Base-by-base conservation (phyloP, 2,797 vertebrate genomes). In the Muraenolepis orangiensis region DNA sequence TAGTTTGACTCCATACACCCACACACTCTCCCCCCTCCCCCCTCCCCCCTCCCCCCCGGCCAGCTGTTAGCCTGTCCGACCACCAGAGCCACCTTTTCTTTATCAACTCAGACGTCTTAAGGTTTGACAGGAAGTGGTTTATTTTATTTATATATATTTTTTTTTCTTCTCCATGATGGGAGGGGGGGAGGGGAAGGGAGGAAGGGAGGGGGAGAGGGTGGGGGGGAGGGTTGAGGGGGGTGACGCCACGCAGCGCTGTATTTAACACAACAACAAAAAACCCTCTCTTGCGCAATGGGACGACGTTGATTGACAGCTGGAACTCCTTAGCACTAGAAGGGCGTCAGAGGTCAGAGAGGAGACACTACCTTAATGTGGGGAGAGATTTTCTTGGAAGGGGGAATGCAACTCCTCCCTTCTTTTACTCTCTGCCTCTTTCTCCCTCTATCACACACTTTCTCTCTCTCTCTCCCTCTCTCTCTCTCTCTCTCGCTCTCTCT, bases 221-320 rank as follows among this genome's bases (percentile, higher is more conserved):
- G n/a, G n/a, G n/a, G n/a, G n/a, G n/a, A n/a, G n/a, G n/a, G n/a
- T n/a, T n/a, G n/a, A n/a, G n/a, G n/a, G n/a, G n/a, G n/a, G n/a
- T n/a, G n/a, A n/a, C n/a, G n/a, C n/a, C n/a, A n/a, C n/a, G n/a
- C n/a, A n/a, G n/a, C n/a, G n/a, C n/a, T n/a, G n/a, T n/a, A n/a
- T n/a, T n/a, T n/a, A n/a, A n/a, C n/a, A n/a, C n/a, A n/a, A n/a
- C n/a, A n/a, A n/a, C n/a, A n/a, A n/a, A n/a, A n/a, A n/a, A n/a
- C n/a, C n/a, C n/a, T n/a, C n/a, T n/a, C n/a, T n/a, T n/a, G n/a
- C n/a, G n/a, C n/a, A n/a, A n/a, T n/a, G n/a, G n/a, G n/a, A n/a
- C n/a, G 6, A 57, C 32, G 70, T 79, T 89, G 91, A 92, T 78
- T 93, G 91, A 91, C 91, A 84, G 81, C 75, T 91, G 92, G 90